phyloP scores from a whole-genome alignment of 2,113 vertebrate species.

The Athene cunicularia region DNA sequence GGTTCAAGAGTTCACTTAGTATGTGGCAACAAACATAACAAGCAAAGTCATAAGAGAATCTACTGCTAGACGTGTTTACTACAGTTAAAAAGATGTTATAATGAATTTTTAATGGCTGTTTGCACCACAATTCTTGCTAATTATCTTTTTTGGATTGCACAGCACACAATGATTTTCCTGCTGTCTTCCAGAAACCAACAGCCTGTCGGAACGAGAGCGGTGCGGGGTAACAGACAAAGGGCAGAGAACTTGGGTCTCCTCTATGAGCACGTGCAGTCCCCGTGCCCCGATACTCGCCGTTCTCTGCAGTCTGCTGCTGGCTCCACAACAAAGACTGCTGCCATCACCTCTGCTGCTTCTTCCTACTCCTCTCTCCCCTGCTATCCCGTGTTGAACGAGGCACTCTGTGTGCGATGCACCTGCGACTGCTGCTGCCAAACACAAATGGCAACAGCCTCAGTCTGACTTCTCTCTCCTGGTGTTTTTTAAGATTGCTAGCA shows the following conservation, averaged over 20 bases:
- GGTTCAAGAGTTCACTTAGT: constrained; percentile 60
- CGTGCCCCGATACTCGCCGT: not conserved
- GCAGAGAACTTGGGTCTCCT: not conserved
- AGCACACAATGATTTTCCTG: constrained; percentile 37
- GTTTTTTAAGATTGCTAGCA: not conserved
- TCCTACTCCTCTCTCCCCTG: not conserved
- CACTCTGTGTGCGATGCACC: fast-evolving
- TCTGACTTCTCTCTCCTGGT: not conserved
- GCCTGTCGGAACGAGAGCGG: not conserved
- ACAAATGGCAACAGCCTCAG: fast-evolving
- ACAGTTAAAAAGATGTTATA: constrained; percentile 62
- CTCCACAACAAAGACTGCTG: not conserved
- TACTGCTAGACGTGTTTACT: constrained; percentile 65
- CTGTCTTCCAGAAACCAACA: constrained; percentile 46
- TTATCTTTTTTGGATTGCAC: constrained; percentile 49
- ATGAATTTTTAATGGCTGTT: constrained; percentile 72
- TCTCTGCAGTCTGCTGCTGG: not conserved
- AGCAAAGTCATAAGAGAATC: constrained; percentile 17
- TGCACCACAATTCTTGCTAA: constrained; percentile 65
- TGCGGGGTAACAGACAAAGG: not conserved
- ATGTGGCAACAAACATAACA: constrained; percentile 23
- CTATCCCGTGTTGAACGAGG: not conserved
- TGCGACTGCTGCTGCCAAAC: not conserved
- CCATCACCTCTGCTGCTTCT: not conserved
- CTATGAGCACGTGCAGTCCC: not conserved